Evolutionary conservation across 2,113 vertebrate genomes (phyloP).

Genomic region (Proteles cristata): DNA sequence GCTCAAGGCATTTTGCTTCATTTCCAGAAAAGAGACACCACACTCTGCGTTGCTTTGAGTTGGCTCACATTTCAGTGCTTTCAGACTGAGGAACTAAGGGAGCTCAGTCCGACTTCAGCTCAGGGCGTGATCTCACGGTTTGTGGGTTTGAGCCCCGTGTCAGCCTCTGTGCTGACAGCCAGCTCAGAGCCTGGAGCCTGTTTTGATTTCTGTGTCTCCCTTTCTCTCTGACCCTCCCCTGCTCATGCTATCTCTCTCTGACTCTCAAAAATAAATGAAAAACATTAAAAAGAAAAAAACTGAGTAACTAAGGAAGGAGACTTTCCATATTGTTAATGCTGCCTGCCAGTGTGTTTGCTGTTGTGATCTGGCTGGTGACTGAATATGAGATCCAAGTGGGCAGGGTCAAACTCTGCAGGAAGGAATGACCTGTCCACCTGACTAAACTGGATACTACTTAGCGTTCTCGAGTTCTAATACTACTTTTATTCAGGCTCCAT

Average conservation of each 20-base stretch:
- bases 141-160: too few relatives aligned
- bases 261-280: too few relatives aligned
- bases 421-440: neutral
- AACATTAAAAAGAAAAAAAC: neutral
- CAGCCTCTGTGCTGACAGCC: too few relatives aligned
- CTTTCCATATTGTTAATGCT: neutral
- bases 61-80: conserved; percentile 59
- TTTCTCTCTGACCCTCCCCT: too few relatives aligned
- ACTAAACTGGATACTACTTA: neutral
- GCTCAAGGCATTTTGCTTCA: conserved; percentile 29
- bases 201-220: too few relatives aligned
- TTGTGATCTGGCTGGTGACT: neutral
- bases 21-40: conserved; percentile 61
- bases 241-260: too few relatives aligned
- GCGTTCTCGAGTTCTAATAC: neutral
- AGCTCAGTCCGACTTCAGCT: neutral
- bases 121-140: too few relatives aligned
- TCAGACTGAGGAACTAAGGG: neutral
- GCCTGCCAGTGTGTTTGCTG: neutral
- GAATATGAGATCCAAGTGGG: neutral
- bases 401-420: neutral
- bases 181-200: too few relatives aligned
- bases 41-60: conserved; percentile 59
- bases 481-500: neutral
- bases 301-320: neutral